phyloP scores from a whole-genome alignment of 2,888 invertebrate species.

The Ligdia adustata region DNA sequence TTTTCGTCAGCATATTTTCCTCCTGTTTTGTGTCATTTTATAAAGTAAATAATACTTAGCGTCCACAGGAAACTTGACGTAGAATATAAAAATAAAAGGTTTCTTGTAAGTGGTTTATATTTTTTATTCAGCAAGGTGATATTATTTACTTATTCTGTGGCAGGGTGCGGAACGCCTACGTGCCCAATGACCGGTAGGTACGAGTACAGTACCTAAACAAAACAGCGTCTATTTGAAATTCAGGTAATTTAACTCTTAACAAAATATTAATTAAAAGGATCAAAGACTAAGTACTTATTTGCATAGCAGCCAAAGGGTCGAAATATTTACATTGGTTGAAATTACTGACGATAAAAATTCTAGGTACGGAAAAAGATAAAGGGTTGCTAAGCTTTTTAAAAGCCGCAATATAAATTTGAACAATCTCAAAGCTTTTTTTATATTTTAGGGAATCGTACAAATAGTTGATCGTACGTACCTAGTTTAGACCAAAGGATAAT shows the following conservation, averaged over 20 bases:
- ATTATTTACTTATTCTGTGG: too few relatives aligned
- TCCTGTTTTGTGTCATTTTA: too few relatives aligned
- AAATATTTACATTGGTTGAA: conserved; percentile 51
- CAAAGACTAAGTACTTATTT: conserved; percentile 53
- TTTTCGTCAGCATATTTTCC: too few relatives aligned
- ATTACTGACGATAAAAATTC: conserved; percentile 42
- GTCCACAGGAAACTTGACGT: conserved; percentile 4
- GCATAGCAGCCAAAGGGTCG: conserved; percentile 49
- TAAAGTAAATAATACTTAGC: not conserved
- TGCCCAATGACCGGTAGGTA: conserved; percentile 32
- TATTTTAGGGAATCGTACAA: too few relatives aligned
- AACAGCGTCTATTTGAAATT: conserved; percentile 35
- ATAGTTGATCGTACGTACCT: too few relatives aligned
- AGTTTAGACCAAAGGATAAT: too few relatives aligned
- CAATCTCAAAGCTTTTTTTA: too few relatives aligned
- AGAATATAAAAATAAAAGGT: conserved; percentile 14
- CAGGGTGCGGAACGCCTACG: conserved; percentile 23
- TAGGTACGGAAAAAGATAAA: conserved; percentile 42
- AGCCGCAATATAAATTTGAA: conserved; percentile 28
- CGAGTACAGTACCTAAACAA: too few relatives aligned
- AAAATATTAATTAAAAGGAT: conserved; percentile 60
- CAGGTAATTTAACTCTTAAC: conserved; percentile 45
- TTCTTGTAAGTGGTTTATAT: conserved; percentile 26
- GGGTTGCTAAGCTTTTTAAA: conserved; percentile 29
- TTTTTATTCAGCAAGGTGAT: conserved; percentile 30